These are phyloP conservation scores for Temnothorax ravouxi DNA, from an alignment of 2,888 invertebrate genomes.

Conservation along the genomic window DNA sequence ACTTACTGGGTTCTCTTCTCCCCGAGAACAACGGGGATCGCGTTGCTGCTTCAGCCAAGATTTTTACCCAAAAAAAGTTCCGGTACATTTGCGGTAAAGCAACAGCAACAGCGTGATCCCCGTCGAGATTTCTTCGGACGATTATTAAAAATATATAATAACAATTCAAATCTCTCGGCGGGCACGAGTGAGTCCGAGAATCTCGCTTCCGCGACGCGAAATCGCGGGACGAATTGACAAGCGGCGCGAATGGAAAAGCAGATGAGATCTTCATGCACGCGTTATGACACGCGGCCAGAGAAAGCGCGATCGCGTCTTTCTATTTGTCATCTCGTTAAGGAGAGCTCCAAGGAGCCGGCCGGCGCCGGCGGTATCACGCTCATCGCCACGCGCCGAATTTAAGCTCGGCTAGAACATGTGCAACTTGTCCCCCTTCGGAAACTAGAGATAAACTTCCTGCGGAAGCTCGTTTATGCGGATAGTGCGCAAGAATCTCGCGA, in stretches of 20 bases:
- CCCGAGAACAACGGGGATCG: too few relatives aligned
- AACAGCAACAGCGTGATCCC: not conserved
- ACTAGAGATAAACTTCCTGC: not conserved
- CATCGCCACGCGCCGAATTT: not conserved
- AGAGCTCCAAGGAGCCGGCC: not conserved
- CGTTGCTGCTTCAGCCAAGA: too few relatives aligned
- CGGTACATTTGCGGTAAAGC: not conserved
- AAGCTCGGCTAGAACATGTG: not conserved
- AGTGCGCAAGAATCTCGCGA: too few relatives aligned
- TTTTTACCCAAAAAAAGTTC: too few relatives aligned
- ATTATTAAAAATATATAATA: too few relatives aligned
- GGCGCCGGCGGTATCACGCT: not conserved
- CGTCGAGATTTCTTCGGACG: too few relatives aligned
- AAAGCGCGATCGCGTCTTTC: constrained; percentile 19
- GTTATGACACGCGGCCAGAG: constrained; percentile 2
- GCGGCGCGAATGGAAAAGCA: not conserved
- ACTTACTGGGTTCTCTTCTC: too few relatives aligned
- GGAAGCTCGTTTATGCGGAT: not conserved
- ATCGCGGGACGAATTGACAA: not conserved
- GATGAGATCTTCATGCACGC: not conserved
- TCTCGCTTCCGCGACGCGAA: too few relatives aligned
- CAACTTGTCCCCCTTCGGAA: not conserved
- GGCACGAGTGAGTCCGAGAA: too few relatives aligned
- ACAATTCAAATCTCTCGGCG: too few relatives aligned
- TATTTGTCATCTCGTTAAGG: constrained; percentile 10